A percentile compares a stretch with the other conserved stretches of the same genome.
These are phyloP conservation scores for Sitobion miscanthi DNA, from an alignment of 1,140 invertebrate genomes.

Conservation along the genomic window DNA sequence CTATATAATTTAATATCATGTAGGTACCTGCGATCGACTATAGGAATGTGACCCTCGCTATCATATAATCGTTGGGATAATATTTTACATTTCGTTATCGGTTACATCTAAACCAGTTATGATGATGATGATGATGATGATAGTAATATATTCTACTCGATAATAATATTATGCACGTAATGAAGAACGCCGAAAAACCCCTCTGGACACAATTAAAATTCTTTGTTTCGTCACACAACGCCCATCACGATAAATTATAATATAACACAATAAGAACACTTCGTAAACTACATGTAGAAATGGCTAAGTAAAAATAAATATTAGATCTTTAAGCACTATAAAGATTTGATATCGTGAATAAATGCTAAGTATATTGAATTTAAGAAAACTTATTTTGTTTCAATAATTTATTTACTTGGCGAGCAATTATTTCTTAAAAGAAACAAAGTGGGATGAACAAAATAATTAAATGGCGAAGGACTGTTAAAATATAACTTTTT, in stretches of 20 bases:
- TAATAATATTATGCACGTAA: not conserved
- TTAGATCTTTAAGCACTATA: too few relatives aligned
- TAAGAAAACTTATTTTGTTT: too few relatives aligned
- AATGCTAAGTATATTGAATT: too few relatives aligned
- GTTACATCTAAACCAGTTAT: not conserved
- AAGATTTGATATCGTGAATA: too few relatives aligned
- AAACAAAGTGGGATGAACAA: too few relatives aligned
- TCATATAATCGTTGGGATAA: not conserved
- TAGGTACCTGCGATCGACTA: not conserved
- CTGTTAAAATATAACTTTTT: too few relatives aligned
- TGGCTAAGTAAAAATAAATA: too few relatives aligned
- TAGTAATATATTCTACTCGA: not conserved
- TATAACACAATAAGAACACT: not conserved
- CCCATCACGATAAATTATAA: not conserved
- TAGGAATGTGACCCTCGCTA: not conserved
- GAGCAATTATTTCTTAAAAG: too few relatives aligned
- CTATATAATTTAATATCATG: not conserved
- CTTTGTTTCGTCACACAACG: not conserved
- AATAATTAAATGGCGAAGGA: too few relatives aligned
- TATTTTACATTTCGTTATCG: not conserved
- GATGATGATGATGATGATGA: not conserved
- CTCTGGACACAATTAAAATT: not conserved
- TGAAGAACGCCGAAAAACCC: not conserved
- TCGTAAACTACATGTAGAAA: too few relatives aligned
- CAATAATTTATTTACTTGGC: too few relatives aligned